Evolutionary conservation across 1,140 invertebrate genomes (phyloP).

Genomic region (Plutomurus gul): DNA sequence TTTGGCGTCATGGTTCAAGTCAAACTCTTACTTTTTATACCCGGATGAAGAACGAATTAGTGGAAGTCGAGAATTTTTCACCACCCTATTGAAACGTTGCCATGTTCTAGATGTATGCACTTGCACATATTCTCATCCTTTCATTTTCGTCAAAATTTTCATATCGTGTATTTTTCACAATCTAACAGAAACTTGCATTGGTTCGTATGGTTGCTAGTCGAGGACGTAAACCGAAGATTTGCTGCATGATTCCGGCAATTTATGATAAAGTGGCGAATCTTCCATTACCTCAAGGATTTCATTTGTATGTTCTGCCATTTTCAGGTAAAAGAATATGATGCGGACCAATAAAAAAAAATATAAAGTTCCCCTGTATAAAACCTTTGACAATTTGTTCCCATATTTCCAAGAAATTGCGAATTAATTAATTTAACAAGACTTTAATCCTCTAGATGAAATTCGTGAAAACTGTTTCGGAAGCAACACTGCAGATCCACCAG

Average conservation of each 20-base stretch:
- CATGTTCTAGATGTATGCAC: conserved; percentile 40
- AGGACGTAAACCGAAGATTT: conserved; percentile 40
- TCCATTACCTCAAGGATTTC: conserved; percentile 48
- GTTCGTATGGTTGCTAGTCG: conserved; percentile 39
- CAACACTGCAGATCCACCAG: not conserved
- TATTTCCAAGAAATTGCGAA: not conserved
- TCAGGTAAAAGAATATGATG: conserved; percentile 1
- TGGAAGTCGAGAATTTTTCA: conserved; percentile 48
- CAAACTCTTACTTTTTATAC: conserved; percentile 41
- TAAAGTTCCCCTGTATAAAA: too few species aligned
- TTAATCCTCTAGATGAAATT: conserved; percentile 47
- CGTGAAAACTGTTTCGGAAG: not conserved
- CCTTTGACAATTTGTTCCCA: too few species aligned
- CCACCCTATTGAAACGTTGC: conserved; percentile 35
- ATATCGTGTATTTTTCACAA: not conserved
- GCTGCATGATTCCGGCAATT: conserved; percentile 39
- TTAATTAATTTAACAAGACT: conserved; percentile 1
- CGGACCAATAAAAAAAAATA: too few species aligned
- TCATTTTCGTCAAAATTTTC: not conserved
- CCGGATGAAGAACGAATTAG: conserved; percentile 45
- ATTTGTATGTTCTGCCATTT: conserved; percentile 38
- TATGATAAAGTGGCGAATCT: not conserved
- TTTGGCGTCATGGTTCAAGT: conserved; percentile 12
- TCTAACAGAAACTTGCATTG: conserved; percentile 42
- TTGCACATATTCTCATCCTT: not conserved